Conservation (phyloP, 2,888 invertebrate genomes). For the Drosophila cognata region DNA sequence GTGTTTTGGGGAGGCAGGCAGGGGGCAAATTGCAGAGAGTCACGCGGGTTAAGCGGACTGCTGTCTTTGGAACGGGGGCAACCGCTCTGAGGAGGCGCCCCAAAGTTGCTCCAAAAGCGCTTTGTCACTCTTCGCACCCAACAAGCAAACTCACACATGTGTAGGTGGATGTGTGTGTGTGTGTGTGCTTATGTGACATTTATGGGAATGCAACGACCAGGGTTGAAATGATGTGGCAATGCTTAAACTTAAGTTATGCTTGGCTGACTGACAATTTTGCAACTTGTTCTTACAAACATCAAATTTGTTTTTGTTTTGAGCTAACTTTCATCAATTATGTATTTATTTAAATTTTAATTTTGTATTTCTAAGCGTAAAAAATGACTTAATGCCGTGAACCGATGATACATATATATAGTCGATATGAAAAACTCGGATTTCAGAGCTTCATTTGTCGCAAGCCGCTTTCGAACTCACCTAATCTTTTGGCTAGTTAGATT, state of each 20-base stretch:
- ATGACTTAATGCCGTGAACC: no score
- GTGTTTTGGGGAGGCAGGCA: background rate
- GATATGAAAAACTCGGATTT: background rate
- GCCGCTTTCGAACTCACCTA: background rate
- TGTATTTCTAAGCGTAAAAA: no score
- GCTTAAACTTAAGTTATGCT: background rate
- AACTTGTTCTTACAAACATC: background rate
- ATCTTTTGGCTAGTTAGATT: no score
- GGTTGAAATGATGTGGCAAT: conserved; percentile 18
- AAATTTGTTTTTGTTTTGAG: background rate
- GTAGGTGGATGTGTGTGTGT: background rate
- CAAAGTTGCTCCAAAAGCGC: conserved; percentile 16
- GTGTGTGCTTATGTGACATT: background rate
- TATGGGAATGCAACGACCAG: conserved; percentile 20
- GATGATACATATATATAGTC: background rate
- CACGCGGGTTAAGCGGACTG: conserved; percentile 43
- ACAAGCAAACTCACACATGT: conserved; percentile 8
- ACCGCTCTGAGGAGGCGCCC: conserved; percentile 5
- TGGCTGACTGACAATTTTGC: background rate
- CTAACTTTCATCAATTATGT: background rate
- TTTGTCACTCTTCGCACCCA: conserved; percentile 9
- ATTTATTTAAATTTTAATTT: background rate
- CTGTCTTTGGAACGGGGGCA: background rate
- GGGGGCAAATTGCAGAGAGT: background rate
- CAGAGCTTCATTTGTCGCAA: background rate